A percentile compares a stretch with the other conserved stretches of the same genome.
Evolutionary conservation across 2,113 vertebrate genomes (phyloP).

Genomic region (Seriola rivoliana): DNA sequence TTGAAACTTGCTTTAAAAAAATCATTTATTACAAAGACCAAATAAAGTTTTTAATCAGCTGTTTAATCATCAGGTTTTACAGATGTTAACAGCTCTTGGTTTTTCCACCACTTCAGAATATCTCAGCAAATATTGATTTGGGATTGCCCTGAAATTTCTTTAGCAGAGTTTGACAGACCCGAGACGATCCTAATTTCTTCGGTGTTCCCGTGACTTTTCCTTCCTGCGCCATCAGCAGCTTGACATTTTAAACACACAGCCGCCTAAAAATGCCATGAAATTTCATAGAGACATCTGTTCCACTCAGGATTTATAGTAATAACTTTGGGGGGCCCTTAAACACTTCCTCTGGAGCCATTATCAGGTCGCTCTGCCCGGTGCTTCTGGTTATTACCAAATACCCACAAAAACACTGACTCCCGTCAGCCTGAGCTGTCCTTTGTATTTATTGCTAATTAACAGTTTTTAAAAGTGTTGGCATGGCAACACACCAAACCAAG

Average conservation of each 20-base stretch:
- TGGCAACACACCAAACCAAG: neutral
- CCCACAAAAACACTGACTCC: neutral
- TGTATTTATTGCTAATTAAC: neutral
- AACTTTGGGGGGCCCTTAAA: neutral
- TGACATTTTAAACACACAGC: slow-evolving; percentile 13
- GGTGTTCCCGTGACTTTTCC: slow-evolving; percentile 1
- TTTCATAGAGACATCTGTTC: neutral
- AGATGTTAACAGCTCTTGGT: neutral
- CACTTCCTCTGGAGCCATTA: neutral
- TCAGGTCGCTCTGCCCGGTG: neutral
- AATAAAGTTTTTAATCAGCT: neutral
- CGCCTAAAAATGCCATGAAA: neutral
- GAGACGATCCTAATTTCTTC: neutral
- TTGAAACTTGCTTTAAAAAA: neutral
- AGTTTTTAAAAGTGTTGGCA: neutral
- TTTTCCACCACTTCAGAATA: neutral
- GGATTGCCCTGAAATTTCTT: neutral
- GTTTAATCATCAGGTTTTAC: neutral
- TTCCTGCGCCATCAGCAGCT: slow-evolving; percentile 10
- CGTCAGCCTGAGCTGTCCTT: neutral
- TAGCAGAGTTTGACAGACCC: neutral
- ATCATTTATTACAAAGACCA: neutral
- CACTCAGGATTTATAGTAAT: neutral
- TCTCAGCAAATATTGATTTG: neutral
- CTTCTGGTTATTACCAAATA: neutral